Evolutionary conservation across 1,140 invertebrate species (phyloP), one percentile per base, ranked within the genome.

Genomic region (Cataglyphis hispanica): DNA sequence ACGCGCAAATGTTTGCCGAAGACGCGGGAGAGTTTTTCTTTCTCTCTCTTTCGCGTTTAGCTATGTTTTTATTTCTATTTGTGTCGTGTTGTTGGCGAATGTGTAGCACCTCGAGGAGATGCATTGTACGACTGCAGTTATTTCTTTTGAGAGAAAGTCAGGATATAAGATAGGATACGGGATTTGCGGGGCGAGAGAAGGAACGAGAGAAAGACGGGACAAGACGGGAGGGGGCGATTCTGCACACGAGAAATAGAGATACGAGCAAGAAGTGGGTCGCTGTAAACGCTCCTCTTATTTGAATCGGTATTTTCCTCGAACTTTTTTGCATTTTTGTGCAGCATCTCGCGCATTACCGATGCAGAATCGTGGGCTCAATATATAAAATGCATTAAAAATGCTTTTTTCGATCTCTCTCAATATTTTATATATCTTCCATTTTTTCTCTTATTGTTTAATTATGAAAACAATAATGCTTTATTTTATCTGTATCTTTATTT

Each of bases 31-130:
- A 61, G 40, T 37, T 43, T 69, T 27, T 70, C 34, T 43, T 34
- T 60, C 16, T 27, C 22, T 80, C 60, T 25, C 50, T 16, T 22
- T 76, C 19, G 50, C 85, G 75, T 86, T 87, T 87, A 87, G 86
- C 37, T 37, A 31, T 67, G 83, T 81, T 86, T 86, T 87, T 86
- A 87, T 85, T 85, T 89, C 87, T 89, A 88, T 86, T 89, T 88
- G 84, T 63, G 84, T 66, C 78, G 66, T 70, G 87, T 88, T 89
- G 87, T 89, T 88, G 87, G 87, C 78, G 84, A 86, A 86, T 87
- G 74, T 89, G 87, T 88, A 88, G 22, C 60, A 87, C 61, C 87
- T 86, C 84, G 69, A 56, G 66, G 67, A 86, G 87, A 88, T 81
- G 87, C 87, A 89, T 89, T 83, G 78, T 83, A 74, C 78, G 37